Evolutionary conservation across 2,888 invertebrate species (phyloP).

Genomic region (Amblyjoppa fuscipennis): DNA sequence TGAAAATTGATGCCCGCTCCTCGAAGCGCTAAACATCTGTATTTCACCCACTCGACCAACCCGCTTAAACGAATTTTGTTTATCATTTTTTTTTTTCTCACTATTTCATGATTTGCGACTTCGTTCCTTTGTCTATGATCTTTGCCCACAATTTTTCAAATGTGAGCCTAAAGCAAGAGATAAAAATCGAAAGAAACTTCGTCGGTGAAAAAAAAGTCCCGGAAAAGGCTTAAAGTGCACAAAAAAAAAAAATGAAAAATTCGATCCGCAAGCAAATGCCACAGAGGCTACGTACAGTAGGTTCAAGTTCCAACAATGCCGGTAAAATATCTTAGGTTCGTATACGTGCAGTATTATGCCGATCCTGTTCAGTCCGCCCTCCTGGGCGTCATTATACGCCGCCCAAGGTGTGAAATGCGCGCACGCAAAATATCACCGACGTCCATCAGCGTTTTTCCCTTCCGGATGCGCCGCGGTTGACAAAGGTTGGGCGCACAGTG

Average conservation of each 20-base stretch:
- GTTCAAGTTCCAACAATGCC: background rate
- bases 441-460: background rate
- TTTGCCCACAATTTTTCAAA: too few relatives aligned
- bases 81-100: too few relatives aligned
- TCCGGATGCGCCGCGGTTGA: conserved; percentile 23
- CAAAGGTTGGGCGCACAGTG: conserved; percentile 42
- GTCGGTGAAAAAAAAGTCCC: background rate
- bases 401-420: background rate
- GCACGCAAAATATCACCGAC: background rate
- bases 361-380: conserved; percentile 24
- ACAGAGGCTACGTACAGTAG: background rate
- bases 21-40: too few relatives aligned
- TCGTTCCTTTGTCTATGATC: too few relatives aligned
- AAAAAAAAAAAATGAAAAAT: background rate
- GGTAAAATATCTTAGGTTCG: background rate
- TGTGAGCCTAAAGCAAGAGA: too few relatives aligned
- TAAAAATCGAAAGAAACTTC: too few relatives aligned
- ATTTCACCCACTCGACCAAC: too few relatives aligned
- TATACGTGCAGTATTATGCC: conserved; percentile 37
- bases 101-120: too few relatives aligned
- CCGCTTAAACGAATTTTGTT: too few relatives aligned
- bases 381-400: background rate
- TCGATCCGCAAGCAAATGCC: background rate
- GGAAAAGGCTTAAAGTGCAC: too few relatives aligned
- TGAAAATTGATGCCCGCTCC: too few relatives aligned